A percentile compares a stretch with the other conserved stretches of the same genome.
These are phyloP conservation scores for Iselma pallidipennis DNA, from an alignment of 2,888 invertebrate genomes.

Conservation along the genomic window DNA sequence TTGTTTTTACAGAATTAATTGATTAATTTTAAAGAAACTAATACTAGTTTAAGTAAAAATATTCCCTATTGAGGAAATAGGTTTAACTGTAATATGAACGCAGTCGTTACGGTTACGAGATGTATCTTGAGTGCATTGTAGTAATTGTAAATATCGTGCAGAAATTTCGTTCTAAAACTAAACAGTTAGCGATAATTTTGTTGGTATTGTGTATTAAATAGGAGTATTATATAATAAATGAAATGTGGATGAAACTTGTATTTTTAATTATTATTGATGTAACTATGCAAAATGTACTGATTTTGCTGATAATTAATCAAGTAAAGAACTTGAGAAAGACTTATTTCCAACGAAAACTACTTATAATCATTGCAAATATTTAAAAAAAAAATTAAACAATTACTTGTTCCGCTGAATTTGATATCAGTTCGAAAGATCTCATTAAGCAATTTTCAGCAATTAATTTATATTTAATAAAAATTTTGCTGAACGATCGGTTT, in stretches of 20 bases:
- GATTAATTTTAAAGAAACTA: too few relatives aligned
- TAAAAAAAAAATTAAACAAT: not conserved
- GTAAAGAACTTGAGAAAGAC: not conserved
- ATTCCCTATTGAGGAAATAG: not conserved
- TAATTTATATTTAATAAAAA: constrained; percentile 15
- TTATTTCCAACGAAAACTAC: not conserved
- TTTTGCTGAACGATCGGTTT: constrained; percentile 20
- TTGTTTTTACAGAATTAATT: too few relatives aligned
- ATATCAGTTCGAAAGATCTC: constrained; percentile 21
- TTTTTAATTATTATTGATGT: too few relatives aligned
- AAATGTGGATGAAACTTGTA: too few relatives aligned
- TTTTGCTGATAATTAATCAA: constrained; percentile 3
- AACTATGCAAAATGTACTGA: not conserved
- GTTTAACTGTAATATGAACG: not conserved
- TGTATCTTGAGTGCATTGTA: not conserved
- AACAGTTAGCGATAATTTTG: too few relatives aligned
- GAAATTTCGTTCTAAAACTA: not conserved
- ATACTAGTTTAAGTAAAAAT: not conserved
- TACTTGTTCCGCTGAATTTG: constrained; percentile 23
- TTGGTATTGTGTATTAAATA: too few relatives aligned
- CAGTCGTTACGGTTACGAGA: not conserved
- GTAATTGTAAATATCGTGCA: not conserved
- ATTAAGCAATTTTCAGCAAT: constrained; percentile 24
- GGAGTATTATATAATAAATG: not conserved
- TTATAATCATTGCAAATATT: not conserved